Conservation (phyloP, 1,140 invertebrate species). For the Drosophila kurseongensis region DNA sequence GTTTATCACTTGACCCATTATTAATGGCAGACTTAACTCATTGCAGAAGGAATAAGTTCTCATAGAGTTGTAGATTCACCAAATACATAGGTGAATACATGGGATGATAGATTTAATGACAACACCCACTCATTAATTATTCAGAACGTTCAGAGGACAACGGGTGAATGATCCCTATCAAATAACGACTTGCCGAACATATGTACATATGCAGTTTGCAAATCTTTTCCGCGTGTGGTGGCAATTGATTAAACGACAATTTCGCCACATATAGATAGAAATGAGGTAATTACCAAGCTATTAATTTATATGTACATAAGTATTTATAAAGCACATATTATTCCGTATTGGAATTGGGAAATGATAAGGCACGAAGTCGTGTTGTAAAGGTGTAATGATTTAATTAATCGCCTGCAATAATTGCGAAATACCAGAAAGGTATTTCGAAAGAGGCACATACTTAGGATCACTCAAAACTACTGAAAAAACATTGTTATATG, state of each 20-base stretch:
- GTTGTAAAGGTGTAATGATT: slow-evolving; percentile 36
- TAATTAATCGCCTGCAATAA: slow-evolving; percentile 25
- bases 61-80: too few species aligned
- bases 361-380: slow-evolving; percentile 41
- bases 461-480: neutral
- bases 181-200: neutral
- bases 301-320: slow-evolving; percentile 5
- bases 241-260: slow-evolving; percentile 22
- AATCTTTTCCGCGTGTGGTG: slow-evolving; percentile 33
- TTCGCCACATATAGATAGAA: slow-evolving; percentile 38
- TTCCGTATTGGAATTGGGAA: slow-evolving; percentile 27
- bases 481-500: neutral
- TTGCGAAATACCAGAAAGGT: slow-evolving; percentile 14
- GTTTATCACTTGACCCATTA: too few species aligned
- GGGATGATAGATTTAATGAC: too few species aligned
- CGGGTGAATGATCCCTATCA: slow-evolving; percentile 12
- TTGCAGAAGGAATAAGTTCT: too few species aligned
- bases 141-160: neutral
- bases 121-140: neutral
- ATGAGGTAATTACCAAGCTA: slow-evolving; percentile 45
- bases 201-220: slow-evolving; percentile 7
- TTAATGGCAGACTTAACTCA: too few species aligned
- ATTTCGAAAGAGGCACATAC: neutral
- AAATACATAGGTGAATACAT: too few species aligned
- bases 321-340: slow-evolving; percentile 7